Conservation (phyloP, 2,113 vertebrate genomes). For the Eurystomus gularis region DNA sequence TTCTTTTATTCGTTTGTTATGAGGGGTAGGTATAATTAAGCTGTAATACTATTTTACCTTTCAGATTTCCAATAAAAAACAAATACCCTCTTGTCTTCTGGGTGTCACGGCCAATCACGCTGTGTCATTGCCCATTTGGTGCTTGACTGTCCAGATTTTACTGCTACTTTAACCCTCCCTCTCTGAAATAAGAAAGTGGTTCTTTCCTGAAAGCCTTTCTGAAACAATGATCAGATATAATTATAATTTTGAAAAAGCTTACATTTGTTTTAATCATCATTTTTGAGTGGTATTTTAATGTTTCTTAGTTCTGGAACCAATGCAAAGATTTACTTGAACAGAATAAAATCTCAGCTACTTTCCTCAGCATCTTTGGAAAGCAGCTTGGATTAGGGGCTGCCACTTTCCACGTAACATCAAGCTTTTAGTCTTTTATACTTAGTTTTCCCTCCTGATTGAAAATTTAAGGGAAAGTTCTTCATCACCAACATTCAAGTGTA, state of each 20-base stretch:
- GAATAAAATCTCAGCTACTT: not conserved
- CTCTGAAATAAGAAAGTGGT: not conserved
- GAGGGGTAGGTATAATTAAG: not conserved
- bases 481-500: not conserved
- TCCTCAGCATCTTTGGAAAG: not conserved
- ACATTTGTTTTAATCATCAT: not conserved
- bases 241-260: not conserved
- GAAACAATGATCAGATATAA: not conserved
- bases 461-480: not conserved
- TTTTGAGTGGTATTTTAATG: not conserved
- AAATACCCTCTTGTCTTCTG: not conserved
- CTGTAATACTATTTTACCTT: not conserved
- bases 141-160: not conserved
- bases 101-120: not conserved
- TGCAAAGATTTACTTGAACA: not conserved
- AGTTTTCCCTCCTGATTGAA: not conserved
- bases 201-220: not conserved
- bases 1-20: not conserved
- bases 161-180: not conserved
- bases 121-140: not conserved
- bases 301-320: not conserved
- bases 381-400: not conserved
- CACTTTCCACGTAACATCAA: not conserved
- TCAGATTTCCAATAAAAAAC: not conserved
- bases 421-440: not conserved